Conservation (phyloP, 2,888 invertebrate species). For the Nymphalis c-album region DNA sequence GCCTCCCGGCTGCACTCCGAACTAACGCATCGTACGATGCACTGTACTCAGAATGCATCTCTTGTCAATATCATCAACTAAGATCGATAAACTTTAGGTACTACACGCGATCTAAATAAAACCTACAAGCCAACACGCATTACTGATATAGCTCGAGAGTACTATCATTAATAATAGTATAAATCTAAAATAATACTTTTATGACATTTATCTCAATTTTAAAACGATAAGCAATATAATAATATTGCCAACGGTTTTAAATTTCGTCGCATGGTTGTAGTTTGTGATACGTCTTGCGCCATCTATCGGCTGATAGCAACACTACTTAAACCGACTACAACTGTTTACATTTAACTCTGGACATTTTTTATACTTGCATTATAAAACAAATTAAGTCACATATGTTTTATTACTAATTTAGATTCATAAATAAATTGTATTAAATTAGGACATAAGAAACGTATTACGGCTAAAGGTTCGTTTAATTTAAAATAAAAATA, state of each 20-base stretch:
- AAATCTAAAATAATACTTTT: background rate
- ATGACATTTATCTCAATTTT: background rate
- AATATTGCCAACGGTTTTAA: background rate
- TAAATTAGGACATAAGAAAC: constrained; percentile 17
- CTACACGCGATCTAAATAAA: constrained; percentile 4
- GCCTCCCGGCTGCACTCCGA: constrained; percentile 57
- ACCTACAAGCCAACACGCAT: background rate
- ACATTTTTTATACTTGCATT: background rate
- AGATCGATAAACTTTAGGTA: constrained; percentile 3
- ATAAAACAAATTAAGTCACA: background rate
- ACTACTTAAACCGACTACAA: constrained; percentile 41
- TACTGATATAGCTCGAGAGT: background rate
- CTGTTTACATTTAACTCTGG: background rate
- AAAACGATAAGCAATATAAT: background rate
- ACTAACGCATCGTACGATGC: constrained; percentile 34
- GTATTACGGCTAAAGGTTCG: constrained; percentile 9
- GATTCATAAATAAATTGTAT: background rate
- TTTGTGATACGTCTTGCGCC: constrained; percentile 55
- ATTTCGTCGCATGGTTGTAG: constrained; percentile 5
- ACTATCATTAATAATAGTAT: background rate
- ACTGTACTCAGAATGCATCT: constrained; percentile 35
- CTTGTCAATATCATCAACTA: constrained; percentile 29
- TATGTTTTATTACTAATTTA: background rate
- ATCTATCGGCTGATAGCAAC: constrained; percentile 69
- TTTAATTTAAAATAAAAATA: constrained; percentile 14